Conservation (phyloP, 2,888 invertebrate species). For the Idaea straminata region DNA sequence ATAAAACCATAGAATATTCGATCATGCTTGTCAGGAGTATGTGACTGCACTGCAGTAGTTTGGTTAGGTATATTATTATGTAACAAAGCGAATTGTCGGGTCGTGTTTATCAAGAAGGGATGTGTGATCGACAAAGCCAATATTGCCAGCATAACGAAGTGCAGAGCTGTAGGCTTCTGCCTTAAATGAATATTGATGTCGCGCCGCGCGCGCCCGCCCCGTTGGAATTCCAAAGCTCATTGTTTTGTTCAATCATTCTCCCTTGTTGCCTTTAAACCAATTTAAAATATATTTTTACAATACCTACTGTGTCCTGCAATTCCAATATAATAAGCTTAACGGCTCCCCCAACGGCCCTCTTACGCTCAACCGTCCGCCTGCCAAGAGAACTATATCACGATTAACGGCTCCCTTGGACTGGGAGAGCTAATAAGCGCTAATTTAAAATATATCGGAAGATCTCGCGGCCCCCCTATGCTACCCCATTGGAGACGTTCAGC, state of each 20-base stretch:
- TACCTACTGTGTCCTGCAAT: too few relatives aligned
- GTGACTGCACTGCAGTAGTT: background rate
- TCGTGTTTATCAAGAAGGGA: background rate
- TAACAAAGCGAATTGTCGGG: background rate
- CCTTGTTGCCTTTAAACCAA: background rate
- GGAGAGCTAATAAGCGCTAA: too few relatives aligned
- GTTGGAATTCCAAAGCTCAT: constrained; percentile 5
- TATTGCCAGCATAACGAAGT: constrained; percentile 5
- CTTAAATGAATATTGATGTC: constrained; percentile 15
- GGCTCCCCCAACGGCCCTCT: too few relatives aligned
- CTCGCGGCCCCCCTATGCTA: too few relatives aligned
- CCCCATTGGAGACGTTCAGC: too few relatives aligned
- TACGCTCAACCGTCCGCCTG: too few relatives aligned
- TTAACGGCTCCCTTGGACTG: too few relatives aligned
- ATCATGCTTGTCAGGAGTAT: too few relatives aligned
- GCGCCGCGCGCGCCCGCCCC: background rate
- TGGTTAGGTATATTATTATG: background rate
- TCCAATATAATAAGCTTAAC: too few relatives aligned
- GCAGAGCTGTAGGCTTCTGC: constrained; percentile 5
- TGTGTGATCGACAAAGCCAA: constrained; percentile 10
- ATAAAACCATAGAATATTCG: too few relatives aligned
- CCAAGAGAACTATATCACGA: too few relatives aligned
- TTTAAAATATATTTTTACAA: background rate
- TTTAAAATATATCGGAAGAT: too few relatives aligned
- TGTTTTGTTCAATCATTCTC: background rate